Evolutionary conservation across 2,888 invertebrate genomes (phyloP), one percentile per base, ranked within the genome.

Genomic region (Beris morrisii): DNA sequence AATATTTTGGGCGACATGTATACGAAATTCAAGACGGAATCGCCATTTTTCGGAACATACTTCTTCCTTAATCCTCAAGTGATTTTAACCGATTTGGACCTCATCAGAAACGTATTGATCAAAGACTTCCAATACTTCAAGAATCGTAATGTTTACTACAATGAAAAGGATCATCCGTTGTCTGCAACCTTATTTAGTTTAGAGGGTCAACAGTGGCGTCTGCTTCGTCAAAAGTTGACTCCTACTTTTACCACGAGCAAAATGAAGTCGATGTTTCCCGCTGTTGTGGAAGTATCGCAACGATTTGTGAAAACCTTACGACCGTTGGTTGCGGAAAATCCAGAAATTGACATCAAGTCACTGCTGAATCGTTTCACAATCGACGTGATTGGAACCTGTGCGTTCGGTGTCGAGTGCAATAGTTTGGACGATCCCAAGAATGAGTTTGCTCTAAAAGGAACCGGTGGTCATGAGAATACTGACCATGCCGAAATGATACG

Each of bases 241-340:
- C 79, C 81, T 4, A 78, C 79, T 0, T 82, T 82, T 68, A 79
- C 81, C 4, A 75, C 79, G 0, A 79, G 79, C 12, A 81, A 79
- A 72, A 78, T 82, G 73, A 81, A 78, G 69, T 72, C 71, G 43
- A 79, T 81, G 79, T 78, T 76, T 66, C 69, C 72, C 0, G 72
- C 74, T 3, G 71, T 79, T 48, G 69, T 72, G 0, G 68, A 73
- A 4, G 77, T 77, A 52, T 72, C 72, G 0, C 55, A 66, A 5
- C 32, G 61, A 46, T 61, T 69, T 32, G 5, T 55, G 4, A 9
- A 63, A 4, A 73, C 71, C 46, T 54, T 73, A 68, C 22, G 22
- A 22, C 22, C 22, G 53, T 73, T 75, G 4, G 72, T 13, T 13
- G 30, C 32, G 1, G 69, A 70, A 38, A 71, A 75, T 5, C 58